A percentile compares a stretch with the other conserved stretches of the same genome.
Conservation (phyloP, 2,888 invertebrate species). For the Orthosia gracilis region DNA sequence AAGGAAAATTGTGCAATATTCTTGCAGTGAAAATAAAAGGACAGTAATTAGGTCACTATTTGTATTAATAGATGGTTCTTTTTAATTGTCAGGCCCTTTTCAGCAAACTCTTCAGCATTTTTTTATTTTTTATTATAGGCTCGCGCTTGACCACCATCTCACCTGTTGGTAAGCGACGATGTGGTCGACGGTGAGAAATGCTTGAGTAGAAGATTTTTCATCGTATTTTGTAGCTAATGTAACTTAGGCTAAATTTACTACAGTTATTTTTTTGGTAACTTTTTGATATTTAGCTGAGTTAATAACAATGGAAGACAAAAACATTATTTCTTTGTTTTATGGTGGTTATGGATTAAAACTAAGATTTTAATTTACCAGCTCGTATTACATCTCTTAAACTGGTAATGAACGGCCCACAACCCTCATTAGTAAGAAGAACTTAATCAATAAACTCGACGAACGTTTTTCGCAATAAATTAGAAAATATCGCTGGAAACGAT, state of each 20-base stretch:
- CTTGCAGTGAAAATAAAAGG: conserved; percentile 3
- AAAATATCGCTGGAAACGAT: background rate
- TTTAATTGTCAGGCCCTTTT: background rate
- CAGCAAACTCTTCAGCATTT: background rate
- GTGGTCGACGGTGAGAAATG: too few species aligned
- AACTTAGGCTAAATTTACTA: too few species aligned
- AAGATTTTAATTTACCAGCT: conserved; percentile 2
- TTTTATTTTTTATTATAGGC: too few species aligned
- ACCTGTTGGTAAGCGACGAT: too few species aligned
- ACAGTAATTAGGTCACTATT: background rate
- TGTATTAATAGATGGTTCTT: background rate
- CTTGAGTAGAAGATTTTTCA: background rate
- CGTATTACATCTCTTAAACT: background rate
- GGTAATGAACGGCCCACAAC: conserved; percentile 25
- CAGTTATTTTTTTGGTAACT: too few species aligned
- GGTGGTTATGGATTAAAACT: background rate
- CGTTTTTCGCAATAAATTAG: conserved; percentile 23
- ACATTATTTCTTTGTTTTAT: background rate
- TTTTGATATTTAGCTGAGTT: too few species aligned
- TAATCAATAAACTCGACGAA: conserved; percentile 29
- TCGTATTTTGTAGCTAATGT: background rate
- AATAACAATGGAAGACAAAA: background rate
- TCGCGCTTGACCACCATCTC: too few species aligned
- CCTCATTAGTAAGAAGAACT: conserved; percentile 44
- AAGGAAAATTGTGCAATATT: conserved; percentile 30